Base-by-base conservation (phyloP, 2,113 vertebrate species). In the Porphyrio hochstetteri region DNA sequence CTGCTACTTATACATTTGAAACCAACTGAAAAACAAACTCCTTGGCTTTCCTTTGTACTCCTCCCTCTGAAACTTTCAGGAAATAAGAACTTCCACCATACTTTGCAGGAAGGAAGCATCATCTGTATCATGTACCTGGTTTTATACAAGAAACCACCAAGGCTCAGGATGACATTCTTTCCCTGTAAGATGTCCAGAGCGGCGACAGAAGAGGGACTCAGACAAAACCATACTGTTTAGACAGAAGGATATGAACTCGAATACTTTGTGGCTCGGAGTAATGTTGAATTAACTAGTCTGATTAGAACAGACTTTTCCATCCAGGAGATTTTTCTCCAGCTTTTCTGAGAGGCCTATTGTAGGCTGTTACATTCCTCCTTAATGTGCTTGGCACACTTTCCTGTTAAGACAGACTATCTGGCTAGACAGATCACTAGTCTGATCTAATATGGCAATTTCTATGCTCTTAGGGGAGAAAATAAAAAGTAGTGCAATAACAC, bases 21-120 rank as follows among this genome's bases (percentile, higher is more conserved):
- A 57, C 25, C 23, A 38, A 12, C 3, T n/a, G 20, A 85, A 60
- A 13, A 72, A 10, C 14, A 52, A 57, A 46, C 33, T 15, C 20
- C 52, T 28, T 36, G 56, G 10, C 44, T 63, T 57, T 19, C 13
- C 11, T 65, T 40, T 28, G 16, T 53, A 57, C 28, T 57, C 25
- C 42, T 78, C 53, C 29, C 33, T 72, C 50, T 23, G 29, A 23
- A 67, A 12, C 13, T 53, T 76, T 10, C 27, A 50, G 50, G 18
- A 77, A 83, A 35, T 24, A 67, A 23, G 40, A 70, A 44, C 53
- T 70, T 61, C 27, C 13, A 24, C 11, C 18, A 28, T 16, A 8
- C 33, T 72, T 86, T 28, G 38, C 4, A 5, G 4, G 0, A 0
- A 16, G 25, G 56, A n/a, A n/a, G n/a, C n/a, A 33, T 13, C 33